Conservation (phyloP, 2,113 vertebrate genomes). For the Silurus asotus region DNA sequence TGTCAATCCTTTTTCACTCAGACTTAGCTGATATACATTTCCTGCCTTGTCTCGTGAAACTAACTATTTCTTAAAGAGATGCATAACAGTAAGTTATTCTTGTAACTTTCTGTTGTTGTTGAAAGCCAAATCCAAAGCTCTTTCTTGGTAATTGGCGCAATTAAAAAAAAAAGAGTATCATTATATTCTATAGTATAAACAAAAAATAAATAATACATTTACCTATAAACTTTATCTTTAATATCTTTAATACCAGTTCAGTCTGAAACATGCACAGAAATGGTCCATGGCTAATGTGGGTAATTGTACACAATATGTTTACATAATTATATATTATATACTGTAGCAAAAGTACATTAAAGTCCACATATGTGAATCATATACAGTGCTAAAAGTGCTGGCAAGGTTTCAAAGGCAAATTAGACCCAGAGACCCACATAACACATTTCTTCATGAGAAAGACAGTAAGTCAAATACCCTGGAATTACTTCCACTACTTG, state of each 20-base stretch:
- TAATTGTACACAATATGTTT: too few species aligned
- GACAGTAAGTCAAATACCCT: background rate
- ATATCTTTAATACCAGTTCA: background rate
- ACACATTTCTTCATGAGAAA: background rate
- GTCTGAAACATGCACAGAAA: background rate
- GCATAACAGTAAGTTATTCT: background rate
- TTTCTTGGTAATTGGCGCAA: background rate
- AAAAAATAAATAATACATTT: background rate
- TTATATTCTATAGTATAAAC: background rate
- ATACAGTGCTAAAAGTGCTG: background rate
- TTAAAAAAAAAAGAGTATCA: background rate
- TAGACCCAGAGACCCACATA: background rate
- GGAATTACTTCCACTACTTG: background rate
- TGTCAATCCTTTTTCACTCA: background rate
- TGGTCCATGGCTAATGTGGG: background rate
- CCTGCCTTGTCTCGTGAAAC: constrained; percentile 5
- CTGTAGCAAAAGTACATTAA: background rate
- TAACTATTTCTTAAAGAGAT: background rate
- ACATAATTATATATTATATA: background rate
- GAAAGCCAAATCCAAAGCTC: background rate
- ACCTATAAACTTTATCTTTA: background rate
- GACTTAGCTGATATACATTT: background rate
- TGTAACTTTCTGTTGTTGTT: background rate
- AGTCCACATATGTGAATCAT: background rate
- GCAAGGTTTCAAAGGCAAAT: background rate